Base-by-base conservation (phyloP, 2,113 vertebrate species). In the Heloderma charlesbogerti region DNA sequence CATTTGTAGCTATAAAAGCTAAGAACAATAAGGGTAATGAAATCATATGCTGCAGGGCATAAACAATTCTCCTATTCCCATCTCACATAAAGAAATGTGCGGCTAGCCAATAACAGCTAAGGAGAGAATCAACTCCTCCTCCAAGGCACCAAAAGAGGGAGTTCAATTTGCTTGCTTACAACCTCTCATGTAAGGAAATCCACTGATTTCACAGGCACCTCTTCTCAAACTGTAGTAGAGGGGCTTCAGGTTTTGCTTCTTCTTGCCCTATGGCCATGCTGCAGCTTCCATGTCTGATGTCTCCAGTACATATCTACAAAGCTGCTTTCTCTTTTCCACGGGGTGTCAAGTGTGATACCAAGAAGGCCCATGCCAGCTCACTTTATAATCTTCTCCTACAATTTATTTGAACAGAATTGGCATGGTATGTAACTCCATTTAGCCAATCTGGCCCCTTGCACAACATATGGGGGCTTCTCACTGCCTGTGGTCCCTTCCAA, bases 351-450 rank as follows among this genome's bases (percentile, higher is more conserved):
- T 29, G 51, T 43, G 37, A 72, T 71, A 80, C 27, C 63, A 90
- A 84, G 29, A 71, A 86, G 27, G 45, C 43, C 75, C 75, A 57
- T 91, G 92, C 91, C 93, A 94, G 72, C 66, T 90, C 20, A 18
- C 75, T 90, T 93, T 87, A 75, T 89, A 94, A 94, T 92, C 45
- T 92, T 80, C 80, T 95, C 90, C 92, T 92, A 95, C 92, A 92
- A 94, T 94, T 82, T 86, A 87, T 79, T 94, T 93, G 86, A 90
- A 91, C 34, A 93, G 93, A 92, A 71, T 9, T 74, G 91, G 84
- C 74, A 93, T 57, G 72, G 69, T 29, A 48, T 77, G 57, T 1
- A 0, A 82, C 60, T 93, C 67, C 54, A 92, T 94, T 92, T 87
- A 66, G 91, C 87, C 90, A 91, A 90, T 80, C 91, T 92, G 88